phyloP scores from a whole-genome alignment of 2,888 invertebrate species.

The Drosophila diplacantha region DNA sequence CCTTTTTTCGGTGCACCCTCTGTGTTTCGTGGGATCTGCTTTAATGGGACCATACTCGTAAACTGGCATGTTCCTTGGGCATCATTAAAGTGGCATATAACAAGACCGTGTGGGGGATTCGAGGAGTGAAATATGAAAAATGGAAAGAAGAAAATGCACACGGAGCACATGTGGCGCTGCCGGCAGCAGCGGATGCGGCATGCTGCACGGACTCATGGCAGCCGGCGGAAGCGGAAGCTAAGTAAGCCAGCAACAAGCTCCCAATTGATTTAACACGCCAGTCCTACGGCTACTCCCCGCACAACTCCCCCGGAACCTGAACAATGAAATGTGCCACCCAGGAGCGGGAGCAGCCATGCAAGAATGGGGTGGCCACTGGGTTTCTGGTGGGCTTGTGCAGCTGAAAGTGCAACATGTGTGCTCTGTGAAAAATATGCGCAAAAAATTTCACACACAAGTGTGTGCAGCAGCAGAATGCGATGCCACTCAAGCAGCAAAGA shows the following conservation, averaged over 20 bases:
- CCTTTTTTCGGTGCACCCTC: constrained; percentile 2
- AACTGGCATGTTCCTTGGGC: constrained; percentile 22
- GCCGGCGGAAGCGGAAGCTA: constrained; percentile 59
- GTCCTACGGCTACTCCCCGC: constrained; percentile 28
- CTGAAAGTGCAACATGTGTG: constrained; percentile 63
- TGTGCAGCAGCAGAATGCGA: constrained; percentile 36
- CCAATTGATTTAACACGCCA: constrained; percentile 71
- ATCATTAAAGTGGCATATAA: constrained; percentile 39
- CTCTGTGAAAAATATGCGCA: constrained; percentile 51
- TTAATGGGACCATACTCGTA: constrained; percentile 29
- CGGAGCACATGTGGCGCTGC: constrained; percentile 55
- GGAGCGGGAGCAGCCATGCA: constrained; percentile 5
- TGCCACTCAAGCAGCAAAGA: constrained; percentile 48
- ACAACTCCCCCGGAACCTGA: constrained; percentile 29
- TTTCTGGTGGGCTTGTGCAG: constrained; percentile 19
- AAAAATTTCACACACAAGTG: constrained; percentile 52
- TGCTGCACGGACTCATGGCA: constrained; percentile 23
- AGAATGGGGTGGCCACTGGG: constrained; percentile 11
- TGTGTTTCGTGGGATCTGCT: constrained; percentile 15
- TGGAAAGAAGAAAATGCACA: constrained; percentile 43
- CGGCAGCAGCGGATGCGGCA: constrained; percentile 40
- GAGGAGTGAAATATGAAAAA: constrained; percentile 53
- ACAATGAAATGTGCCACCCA: constrained; percentile 48
- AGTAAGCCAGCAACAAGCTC: constrained; percentile 67
- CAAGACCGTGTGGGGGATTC: constrained; percentile 5